Conservation (phyloP, 2,113 vertebrate species). For the Pelecanus crispus region DNA sequence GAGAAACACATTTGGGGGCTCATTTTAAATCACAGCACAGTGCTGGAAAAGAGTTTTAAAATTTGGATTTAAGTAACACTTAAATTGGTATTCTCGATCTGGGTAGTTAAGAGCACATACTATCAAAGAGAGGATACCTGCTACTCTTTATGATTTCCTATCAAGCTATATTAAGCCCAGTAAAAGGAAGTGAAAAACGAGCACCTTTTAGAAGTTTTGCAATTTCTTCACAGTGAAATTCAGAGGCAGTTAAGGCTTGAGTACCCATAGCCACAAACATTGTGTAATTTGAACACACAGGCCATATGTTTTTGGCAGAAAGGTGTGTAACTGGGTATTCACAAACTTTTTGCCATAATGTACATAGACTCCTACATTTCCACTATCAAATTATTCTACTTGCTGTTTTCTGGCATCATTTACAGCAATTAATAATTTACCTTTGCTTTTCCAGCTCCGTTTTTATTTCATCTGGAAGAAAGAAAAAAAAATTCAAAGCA, state of each 20-base stretch:
- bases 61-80: background rate
- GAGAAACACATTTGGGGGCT: background rate
- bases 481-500: background rate
- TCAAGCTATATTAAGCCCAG: background rate
- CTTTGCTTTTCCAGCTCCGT: conserved; percentile 87
- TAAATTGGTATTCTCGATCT: background rate
- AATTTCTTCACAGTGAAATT: conserved; percentile 20
- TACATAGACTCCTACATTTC: background rate
- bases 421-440: conserved; percentile 65
- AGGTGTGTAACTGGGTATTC: background rate
- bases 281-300: background rate
- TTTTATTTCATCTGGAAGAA: conserved; percentile 90
- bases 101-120: background rate
- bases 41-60: background rate
- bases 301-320: background rate
- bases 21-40: background rate
- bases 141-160: background rate
- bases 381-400: background rate
- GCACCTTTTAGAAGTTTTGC: background rate
- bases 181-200: conserved; percentile 1
- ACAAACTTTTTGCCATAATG: background rate
- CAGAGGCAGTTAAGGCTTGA: conserved; percentile 17
- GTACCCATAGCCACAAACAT: background rate
- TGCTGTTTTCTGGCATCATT: background rate
- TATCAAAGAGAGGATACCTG: background rate